phyloP scores from a whole-genome alignment of 2,888 invertebrate genomes.

The Drosophila macrothrix region DNA sequence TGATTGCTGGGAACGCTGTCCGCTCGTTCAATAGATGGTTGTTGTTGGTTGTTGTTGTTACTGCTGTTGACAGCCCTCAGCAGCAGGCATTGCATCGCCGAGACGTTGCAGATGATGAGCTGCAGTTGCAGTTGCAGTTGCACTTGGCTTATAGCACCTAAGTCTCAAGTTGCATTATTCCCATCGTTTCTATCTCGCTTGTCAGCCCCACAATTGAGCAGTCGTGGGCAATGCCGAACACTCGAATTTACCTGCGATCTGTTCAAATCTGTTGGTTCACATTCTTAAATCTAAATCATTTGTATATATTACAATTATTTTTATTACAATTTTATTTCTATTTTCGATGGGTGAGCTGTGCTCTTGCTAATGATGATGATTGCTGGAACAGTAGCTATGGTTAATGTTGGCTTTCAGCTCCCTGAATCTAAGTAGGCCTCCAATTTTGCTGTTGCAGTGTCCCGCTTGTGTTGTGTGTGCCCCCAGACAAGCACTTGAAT shows the following conservation, averaged over 20 bases:
- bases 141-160: conserved; percentile 21
- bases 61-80: conserved; percentile 59
- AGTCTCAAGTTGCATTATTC: conserved; percentile 30
- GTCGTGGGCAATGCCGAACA: conserved; percentile 17
- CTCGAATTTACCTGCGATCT: conserved; percentile 7
- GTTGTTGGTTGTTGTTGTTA: conserved; percentile 25
- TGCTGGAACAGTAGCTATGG: neutral
- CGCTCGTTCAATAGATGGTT: conserved; percentile 55
- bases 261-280: neutral
- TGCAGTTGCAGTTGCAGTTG: conserved; percentile 21
- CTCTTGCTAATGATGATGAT: neutral
- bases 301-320: neutral
- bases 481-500: conserved; percentile 41
- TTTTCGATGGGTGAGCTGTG: neutral
- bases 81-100: conserved; percentile 14
- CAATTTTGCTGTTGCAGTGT: neutral
- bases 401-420: neutral
- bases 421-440: neutral
- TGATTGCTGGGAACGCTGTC: conserved; percentile 41
- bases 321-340: neutral
- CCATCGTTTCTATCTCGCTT: neutral
- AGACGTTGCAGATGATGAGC: conserved; percentile 59
- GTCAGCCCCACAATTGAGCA: neutral
- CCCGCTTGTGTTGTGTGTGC: conserved; percentile 1
- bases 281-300: neutral